Base-by-base conservation (phyloP, 2,113 vertebrate genomes). In the Colossoma macropomum region DNA sequence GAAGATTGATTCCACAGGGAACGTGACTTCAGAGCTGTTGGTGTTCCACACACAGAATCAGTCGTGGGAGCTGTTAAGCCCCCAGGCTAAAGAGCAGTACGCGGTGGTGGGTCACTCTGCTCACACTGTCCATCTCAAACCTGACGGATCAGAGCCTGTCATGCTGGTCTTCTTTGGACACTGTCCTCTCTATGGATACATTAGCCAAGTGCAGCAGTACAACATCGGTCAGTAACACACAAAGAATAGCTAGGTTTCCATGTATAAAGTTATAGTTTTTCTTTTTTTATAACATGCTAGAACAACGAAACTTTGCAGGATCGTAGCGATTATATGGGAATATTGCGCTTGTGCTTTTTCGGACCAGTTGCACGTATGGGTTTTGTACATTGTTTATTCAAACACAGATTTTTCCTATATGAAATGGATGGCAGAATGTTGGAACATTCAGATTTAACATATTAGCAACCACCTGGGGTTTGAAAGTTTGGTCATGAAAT, bases 161-260 rank as follows among this genome's bases (percentile, higher is more conserved):
- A 98, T 99, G 96, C 93, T 99, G 0, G 95, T 98, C 28, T 91
- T 99, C 86, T 99, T 99, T 0, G 98, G 98, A 25, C 97, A 99
- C 92, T 99, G 97, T 48, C 97, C 98, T 60, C 95, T 98, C 9
- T 99, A 97, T 0, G 98, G 98, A 0, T 99, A 99, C 85, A 95
- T 99, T 94, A 98, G 96, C 95, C 93, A 88, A 2, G 94, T 99
- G 56, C 98, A 99, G 91, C 96, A 97, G 80, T 99, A 99, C 90
- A 94, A 96, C 86, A 90, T 99, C 12, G 90, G 98, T 99, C 87
- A 92, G 97, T 90, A 32, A 12, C 48, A 6, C 23, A 68, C 25
- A 38, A 13, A 56, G 1, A 56, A 7, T 50, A 12, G 52, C 17
- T 21, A 54, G 16, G 52, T 56, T 56, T 23, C 54, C 19, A 21